Evolutionary conservation across 1,140 invertebrate species (phyloP).

Genomic region (Neotoxoptera formosana): DNA sequence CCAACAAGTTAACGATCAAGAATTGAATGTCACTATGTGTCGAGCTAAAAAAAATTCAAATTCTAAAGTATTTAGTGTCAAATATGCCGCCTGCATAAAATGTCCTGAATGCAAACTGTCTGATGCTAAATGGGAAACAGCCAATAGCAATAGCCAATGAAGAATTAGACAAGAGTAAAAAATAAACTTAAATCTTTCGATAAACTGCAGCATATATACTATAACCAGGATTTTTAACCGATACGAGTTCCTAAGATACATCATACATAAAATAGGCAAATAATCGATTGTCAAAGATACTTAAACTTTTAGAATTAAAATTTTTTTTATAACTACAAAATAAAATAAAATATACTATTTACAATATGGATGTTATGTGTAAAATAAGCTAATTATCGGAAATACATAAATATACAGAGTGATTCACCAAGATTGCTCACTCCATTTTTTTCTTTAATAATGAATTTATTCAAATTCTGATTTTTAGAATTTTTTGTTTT

Average conservation of each 20-base stretch:
- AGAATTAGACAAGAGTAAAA: not conserved
- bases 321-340: not conserved
- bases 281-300: not conserved
- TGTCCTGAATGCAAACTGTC: not conserved
- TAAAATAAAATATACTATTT: too few relatives aligned
- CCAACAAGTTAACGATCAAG: not conserved
- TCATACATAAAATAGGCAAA: too few relatives aligned
- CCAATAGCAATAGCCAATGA: not conserved
- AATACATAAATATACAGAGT: too few relatives aligned
- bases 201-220: not conserved
- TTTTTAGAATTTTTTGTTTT: too few relatives aligned
- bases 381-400: too few relatives aligned
- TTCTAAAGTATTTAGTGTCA: conserved; percentile 13
- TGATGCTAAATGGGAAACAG: not conserved
- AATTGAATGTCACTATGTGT: not conserved
- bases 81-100: conserved; percentile 37
- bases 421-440: too few relatives aligned
- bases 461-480: too few relatives aligned
- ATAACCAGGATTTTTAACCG: not conserved
- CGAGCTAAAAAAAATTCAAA: not conserved
- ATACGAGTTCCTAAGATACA: too few relatives aligned
- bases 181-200: not conserved
- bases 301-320: not conserved
- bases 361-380: too few relatives aligned
- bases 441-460: too few relatives aligned